Evolutionary conservation across 2,113 vertebrate species (phyloP), one percentile per base, ranked within the genome.

Genomic region (Athene cunicularia): DNA sequence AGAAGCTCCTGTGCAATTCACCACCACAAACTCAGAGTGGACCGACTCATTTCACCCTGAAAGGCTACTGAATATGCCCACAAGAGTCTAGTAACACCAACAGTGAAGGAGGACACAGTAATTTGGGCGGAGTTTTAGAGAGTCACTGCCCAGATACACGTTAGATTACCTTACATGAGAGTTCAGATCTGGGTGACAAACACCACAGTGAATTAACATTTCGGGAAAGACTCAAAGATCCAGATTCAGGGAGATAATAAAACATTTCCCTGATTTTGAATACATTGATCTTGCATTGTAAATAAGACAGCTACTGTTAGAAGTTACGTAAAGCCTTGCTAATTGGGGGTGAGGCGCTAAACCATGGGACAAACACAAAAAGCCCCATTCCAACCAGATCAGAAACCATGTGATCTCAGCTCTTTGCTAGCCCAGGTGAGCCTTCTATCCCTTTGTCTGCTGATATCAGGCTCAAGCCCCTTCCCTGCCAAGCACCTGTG

Each of bases 391-490:
- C 22, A 75, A 14, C 11, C 11, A 18, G 66, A 63, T 50, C 28
- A 63, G 49, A 75, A 79, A 33, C 22, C 11, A 12, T 0, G 4
- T 6, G 6, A 37, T 39, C 52, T 75, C 1, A 0, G 45, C 35
- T 58, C 49, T 60, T 56, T 39, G 41, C 12, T 7, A 2, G 35
- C 23, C 27, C 43, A 7, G 2, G 37, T 3, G 35, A 79, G 41
- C 11, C 23, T 60, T 30, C 28, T 58, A 2, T 45, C 12, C 11
- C 33, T 21, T 53, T 50, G 8, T n/a, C 45, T 22, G 24, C 43
- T 2, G 0, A 4, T 3, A 16, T 6, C 13, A 66, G 41, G 50
- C 30, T 85, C 52, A 18, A 66, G 30, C 3, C 19, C 32, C 53
- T 47, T 45, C 39, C 64, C 55, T 73, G 35, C 33, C 45, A 70